Base-by-base conservation (phyloP, 1,140 invertebrate species). In the Hyposmocoma kahamanoa region DNA sequence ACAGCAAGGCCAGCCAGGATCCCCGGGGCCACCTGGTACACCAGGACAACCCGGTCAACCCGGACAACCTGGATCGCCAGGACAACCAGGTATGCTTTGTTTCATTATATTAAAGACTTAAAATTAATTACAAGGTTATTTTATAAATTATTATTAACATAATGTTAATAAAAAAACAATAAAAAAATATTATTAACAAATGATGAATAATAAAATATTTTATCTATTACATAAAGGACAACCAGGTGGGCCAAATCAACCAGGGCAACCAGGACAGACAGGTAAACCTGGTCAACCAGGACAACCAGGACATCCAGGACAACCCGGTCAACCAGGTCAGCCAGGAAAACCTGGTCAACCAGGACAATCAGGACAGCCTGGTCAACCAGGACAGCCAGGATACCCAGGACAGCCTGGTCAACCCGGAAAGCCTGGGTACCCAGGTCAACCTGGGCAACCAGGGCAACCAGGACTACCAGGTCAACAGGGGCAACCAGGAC, bases 351-450 rank as follows among this genome's bases (percentile, higher is more conserved):
- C 62, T 54, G 53, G 56, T 11, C 39, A 42, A 32, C 59, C 65
- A 22, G 66, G 62, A 22, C 42, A 59, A 11, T 56, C 60, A 50
- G 64, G 68, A 18, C 30, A 47, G 17, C 62, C 67, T 15, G 67
- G 59, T 53, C 36, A 47, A 15, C 64, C 67, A 38, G 60, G 57
- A 50, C 30, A 50, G 5, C 56, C 56, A 5, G 55, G 60, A 5
- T 17, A 47, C 10, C 50, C 49, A 22, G 52, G 53, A 22, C 18
- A 51, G 10, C 43, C 52, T 22, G 49, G 58, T 30, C 15, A 51
- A 13, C 47, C 55, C 9, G 47, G 53, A 15, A n/a, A 51, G 10
- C 43, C 52, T 22, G 49, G 58, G 32, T n/a, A 51, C 10, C 47
- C 55, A n/a, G 47, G 53, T n/a, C 38, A 50, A 0, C 59, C 52